Percentiles rank a stretch among this genome's conserved stretches.
These are phyloP conservation scores for Aphaenogaster floridana DNA, from an alignment of 1,140 invertebrate species.

Conservation along the genomic window DNA sequence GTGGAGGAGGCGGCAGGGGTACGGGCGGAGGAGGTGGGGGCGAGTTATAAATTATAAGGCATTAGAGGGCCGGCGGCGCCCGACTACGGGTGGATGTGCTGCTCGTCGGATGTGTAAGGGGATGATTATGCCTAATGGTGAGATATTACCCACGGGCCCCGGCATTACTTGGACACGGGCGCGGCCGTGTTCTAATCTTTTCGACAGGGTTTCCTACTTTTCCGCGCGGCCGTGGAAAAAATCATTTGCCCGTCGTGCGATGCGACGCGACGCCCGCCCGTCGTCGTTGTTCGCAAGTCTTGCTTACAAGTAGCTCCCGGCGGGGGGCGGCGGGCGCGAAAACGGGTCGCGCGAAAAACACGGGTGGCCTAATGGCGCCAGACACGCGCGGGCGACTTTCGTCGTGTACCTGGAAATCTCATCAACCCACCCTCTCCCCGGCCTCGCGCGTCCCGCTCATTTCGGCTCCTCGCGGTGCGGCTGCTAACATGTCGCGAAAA, in stretches of 20 bases:
- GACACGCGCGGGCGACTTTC: conserved; percentile 51
- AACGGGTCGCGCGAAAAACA: conserved; percentile 50
- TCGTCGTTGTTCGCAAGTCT: conserved; percentile 38
- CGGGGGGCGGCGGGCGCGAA: not conserved
- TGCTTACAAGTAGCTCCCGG: conserved; percentile 61
- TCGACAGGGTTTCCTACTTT: conserved; percentile 86
- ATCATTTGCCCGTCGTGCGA: conserved; percentile 38
- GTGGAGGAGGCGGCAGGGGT: conserved; percentile 43
- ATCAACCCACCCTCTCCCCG: not conserved
- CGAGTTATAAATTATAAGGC: conserved; percentile 80
- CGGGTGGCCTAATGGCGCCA: conserved; percentile 41
- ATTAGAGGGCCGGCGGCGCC: conserved; percentile 74
- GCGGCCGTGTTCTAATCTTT: conserved; percentile 86
- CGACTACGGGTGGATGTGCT: conserved; percentile 81
- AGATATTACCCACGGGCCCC: conserved; percentile 85
- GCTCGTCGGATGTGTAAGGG: conserved; percentile 85
- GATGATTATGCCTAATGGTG: conserved; percentile 88
- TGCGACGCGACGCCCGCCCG: not conserved
- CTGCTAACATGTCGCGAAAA: conserved; percentile 51
- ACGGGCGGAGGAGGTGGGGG: conserved; percentile 54
- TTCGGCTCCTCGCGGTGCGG: conserved; percentile 23
- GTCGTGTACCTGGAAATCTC: conserved; percentile 56
- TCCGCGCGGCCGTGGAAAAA: conserved; percentile 67
- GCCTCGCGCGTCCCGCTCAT: not conserved
- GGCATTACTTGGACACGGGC: conserved; percentile 86